Percentiles rank a stretch among this genome's conserved stretches.
phyloP scores from a whole-genome alignment of 2,888 invertebrate genomes.

The Prenolepis imparis region DNA sequence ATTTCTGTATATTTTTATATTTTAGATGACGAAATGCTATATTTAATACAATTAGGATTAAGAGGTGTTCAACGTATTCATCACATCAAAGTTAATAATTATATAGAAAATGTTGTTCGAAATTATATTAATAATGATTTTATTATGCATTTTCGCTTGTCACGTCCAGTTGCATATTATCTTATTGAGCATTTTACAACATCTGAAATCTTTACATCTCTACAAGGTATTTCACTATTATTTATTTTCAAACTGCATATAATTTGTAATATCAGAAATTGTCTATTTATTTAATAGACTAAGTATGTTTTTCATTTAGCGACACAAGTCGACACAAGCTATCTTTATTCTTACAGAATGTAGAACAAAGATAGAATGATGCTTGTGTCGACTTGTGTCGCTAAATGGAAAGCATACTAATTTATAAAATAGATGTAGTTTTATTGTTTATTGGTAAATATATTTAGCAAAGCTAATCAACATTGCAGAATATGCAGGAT shows the following conservation, averaged over 20 bases:
- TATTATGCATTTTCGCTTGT: neutral
- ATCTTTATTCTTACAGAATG: too few species aligned
- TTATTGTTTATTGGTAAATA: neutral
- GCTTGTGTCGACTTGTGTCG: too few species aligned
- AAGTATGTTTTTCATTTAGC: too few species aligned
- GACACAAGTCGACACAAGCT: too few species aligned
- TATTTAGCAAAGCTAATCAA: too few species aligned
- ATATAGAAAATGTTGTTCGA: neutral
- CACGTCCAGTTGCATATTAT: neutral
- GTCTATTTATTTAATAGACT: too few species aligned
- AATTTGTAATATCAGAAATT: too few species aligned
- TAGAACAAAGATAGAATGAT: too few species aligned
- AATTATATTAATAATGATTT: neutral
- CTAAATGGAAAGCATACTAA: too few species aligned
- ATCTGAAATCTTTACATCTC: neutral
- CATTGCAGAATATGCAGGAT: neutral
- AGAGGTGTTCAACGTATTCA: neutral
- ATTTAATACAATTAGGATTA: conserved; percentile 4
- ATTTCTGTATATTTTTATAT: neutral
- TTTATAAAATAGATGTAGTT: too few species aligned
- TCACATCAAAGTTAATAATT: neutral
- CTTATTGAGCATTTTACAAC: neutral
- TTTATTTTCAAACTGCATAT: too few species aligned
- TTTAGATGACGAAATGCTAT: neutral
- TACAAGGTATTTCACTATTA: neutral